Evolutionary conservation across 2,888 invertebrate genomes (phyloP).

Genomic region (Microctonus aethiopoides): DNA sequence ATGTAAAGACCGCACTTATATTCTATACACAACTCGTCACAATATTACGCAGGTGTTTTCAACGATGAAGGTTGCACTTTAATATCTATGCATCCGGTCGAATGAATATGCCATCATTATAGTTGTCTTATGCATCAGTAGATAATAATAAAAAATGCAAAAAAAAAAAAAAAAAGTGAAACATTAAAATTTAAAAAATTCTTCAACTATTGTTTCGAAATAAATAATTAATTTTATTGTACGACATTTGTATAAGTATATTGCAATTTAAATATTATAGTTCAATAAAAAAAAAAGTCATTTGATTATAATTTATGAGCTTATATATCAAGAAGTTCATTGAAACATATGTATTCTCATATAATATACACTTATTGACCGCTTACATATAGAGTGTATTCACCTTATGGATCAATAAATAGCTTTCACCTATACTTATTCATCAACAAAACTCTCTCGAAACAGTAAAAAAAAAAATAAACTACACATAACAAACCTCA

Average conservation of each 20-base stretch:
- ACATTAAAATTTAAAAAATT: background rate
- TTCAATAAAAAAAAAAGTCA: background rate
- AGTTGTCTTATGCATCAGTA: background rate
- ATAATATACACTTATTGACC: background rate
- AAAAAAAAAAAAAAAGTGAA: background rate
- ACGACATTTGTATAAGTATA: no score
- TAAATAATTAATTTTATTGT: background rate
- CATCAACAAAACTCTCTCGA: background rate
- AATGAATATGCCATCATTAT: background rate
- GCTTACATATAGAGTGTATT: background rate
- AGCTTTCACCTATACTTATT: background rate
- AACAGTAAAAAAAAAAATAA: background rate
- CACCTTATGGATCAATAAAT: background rate
- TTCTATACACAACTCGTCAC: background rate
- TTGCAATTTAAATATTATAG: no score
- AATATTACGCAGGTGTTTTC: slow-evolving; percentile 23
- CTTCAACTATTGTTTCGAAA: background rate
- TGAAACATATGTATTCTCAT: background rate
- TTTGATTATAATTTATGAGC: background rate
- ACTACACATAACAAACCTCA: background rate
- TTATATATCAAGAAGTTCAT: background rate
- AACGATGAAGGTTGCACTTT: slow-evolving; percentile 20
- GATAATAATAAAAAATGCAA: background rate
- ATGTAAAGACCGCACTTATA: background rate
- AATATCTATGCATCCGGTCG: slow-evolving; percentile 24